A percentile compares a stretch with the other conserved stretches of the same genome.
Conservation (phyloP, 2,113 vertebrate genomes). For the Galbula dea region DNA sequence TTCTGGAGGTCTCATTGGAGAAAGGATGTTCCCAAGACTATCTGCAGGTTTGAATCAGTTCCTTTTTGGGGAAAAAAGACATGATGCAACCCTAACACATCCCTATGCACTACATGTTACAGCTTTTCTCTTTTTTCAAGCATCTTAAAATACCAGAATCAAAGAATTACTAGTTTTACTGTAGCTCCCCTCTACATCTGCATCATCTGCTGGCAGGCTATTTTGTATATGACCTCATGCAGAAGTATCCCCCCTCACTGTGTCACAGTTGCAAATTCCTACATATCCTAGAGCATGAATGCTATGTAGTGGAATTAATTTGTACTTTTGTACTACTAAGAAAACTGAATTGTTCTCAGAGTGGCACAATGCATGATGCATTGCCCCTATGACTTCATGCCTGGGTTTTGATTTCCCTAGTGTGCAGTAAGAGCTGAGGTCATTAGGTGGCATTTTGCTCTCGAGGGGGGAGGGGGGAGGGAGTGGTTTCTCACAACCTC, state of each 20-base stretch:
- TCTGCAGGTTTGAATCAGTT: background rate
- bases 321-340: background rate
- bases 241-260: background rate
- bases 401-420: background rate
- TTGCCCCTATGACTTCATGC: conserved; percentile 20
- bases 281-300: background rate
- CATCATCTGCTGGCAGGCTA: background rate
- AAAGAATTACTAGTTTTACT: background rate
- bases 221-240: background rate
- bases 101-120: background rate
- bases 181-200: background rate
- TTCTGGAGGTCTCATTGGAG: background rate
- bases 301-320: background rate
- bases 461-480: background rate
- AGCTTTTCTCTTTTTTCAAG: background rate
- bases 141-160: background rate
- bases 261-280: conserved; percentile 20
- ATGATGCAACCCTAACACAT: background rate
- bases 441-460: conserved; percentile 27
- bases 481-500: background rate
- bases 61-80: background rate
- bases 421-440: conserved; percentile 7
- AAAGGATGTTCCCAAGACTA: background rate
- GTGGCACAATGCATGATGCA: background rate
- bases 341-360: background rate